Percentiles rank a stretch among this genome's conserved stretches.
These are phyloP conservation scores for Pygoscelis adeliae DNA, from an alignment of 2,113 vertebrate species.

Conservation along the genomic window DNA sequence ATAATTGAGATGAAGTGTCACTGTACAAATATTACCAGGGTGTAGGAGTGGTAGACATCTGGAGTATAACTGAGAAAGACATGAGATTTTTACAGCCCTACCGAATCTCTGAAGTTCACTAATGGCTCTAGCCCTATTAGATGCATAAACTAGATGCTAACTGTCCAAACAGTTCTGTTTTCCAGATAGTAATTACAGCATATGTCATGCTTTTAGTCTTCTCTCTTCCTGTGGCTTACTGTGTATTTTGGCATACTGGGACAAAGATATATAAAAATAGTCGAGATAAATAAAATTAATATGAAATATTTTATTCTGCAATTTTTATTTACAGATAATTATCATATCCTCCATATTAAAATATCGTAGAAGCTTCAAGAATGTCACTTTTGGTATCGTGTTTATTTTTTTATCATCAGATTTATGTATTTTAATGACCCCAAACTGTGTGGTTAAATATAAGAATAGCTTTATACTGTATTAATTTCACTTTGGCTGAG, in stretches of 20 bases:
- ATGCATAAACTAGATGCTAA: neutral
- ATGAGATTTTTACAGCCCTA: neutral
- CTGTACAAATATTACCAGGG: neutral
- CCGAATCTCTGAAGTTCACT: neutral
- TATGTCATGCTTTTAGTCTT: neutral
- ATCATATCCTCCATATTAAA: neutral
- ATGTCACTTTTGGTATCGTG: neutral
- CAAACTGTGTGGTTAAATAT: neutral
- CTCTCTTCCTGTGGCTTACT: neutral
- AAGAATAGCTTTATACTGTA: neutral
- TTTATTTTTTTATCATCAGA: neutral
- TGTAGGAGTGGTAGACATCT: neutral
- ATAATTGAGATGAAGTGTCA: neutral
- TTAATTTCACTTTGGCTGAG: neutral
- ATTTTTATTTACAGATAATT: neutral
- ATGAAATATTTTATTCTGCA: neutral
- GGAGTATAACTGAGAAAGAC: neutral
- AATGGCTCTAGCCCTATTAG: neutral
- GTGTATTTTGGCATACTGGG: neutral
- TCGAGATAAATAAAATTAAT: neutral
- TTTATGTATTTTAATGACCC: neutral
- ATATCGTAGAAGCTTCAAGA: neutral
- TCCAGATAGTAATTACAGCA: neutral
- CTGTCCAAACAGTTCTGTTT: neutral
- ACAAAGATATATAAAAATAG: neutral